Evolutionary conservation across 2,888 invertebrate genomes (phyloP), one percentile per base, ranked within the genome.

Genomic region (Melieria crassipennis): DNA sequence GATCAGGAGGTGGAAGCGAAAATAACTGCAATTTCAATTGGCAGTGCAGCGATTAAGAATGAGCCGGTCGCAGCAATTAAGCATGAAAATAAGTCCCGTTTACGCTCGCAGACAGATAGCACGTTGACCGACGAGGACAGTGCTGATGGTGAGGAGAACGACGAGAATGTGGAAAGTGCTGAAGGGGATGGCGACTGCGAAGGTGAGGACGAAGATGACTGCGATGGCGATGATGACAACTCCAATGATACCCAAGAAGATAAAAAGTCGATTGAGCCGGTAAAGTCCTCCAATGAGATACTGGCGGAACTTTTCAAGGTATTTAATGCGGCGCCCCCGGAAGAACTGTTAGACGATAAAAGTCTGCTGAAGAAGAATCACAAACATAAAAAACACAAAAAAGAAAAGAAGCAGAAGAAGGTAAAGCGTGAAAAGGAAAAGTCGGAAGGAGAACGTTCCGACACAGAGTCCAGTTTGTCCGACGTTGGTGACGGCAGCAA

Each of bases 291-390:
- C 0, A 86, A 86, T 78, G 94, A 95, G 86, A 94, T 95, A 79
- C 88, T 95, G 30, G 92, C 94, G 0, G 95, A 95, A 86, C 87
- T 95, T 0, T 95, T 95, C 81, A 89, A 92, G 79, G 86, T 85
- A 0, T 85, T 85, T 47, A 92, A 93, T 85, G 92, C 92, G 3
- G 91, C 90, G 76, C 92, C 92, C 11, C 93, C 90, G 10, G 81
- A 89, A 46, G 89, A 89, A 77, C 86, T 90, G 55, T 71, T 86
- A 43, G 87, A 88, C 63, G 89, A 87, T 83, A 84, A 88, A 46
- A 85, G 82, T 55, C 71, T 83, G 73, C 74, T 79, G 7, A 85
- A 80, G 66, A 81, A 80, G 66, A 80, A 84, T 76, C 73, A 83
- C 80, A 62, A 86, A 80, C 80, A 87, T 80, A 82, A 87, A 76